A percentile compares a stretch with the other conserved stretches of the same genome.
phyloP scores from a whole-genome alignment of 2,888 invertebrate genomes.

The Drosophila testacea region DNA sequence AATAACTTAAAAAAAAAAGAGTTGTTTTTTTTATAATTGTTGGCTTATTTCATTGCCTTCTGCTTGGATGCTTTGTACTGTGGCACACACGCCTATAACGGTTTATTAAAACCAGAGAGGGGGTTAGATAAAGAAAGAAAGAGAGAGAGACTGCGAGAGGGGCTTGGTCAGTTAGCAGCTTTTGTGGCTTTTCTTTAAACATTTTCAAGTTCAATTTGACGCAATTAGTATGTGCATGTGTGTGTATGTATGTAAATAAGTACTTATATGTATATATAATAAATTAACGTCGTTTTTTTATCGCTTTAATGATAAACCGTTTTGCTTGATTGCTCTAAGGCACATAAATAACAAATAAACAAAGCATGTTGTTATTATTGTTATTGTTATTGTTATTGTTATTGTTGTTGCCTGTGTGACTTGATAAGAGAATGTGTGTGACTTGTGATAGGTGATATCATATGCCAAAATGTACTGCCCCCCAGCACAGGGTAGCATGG shows the following conservation, averaged over 20 bases:
- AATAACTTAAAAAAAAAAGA: constrained; percentile 72
- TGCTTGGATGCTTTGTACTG: constrained; percentile 50
- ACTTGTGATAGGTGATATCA: constrained; percentile 46
- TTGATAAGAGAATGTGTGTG: constrained; percentile 37
- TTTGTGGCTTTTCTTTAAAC: constrained; percentile 22
- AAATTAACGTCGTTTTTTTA: constrained; percentile 76
- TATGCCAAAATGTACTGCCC: constrained; percentile 51
- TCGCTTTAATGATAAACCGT: constrained; percentile 76
- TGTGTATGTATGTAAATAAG: constrained; percentile 26
- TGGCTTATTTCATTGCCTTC: constrained; percentile 32
- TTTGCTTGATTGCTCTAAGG: constrained; percentile 80
- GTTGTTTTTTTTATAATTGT: constrained; percentile 72
- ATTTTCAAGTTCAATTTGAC: constrained; percentile 65
- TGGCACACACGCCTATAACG: constrained; percentile 53
- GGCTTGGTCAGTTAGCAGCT: constrained; percentile 15
- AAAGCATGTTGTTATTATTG: constrained; percentile 56
- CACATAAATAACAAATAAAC: constrained; percentile 76
- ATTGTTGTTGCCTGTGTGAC: constrained; percentile 10
- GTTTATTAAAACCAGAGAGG: constrained; percentile 39
- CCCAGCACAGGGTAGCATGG: constrained; percentile 1
- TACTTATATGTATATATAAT: constrained; percentile 49
- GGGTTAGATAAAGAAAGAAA: background rate
- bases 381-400: constrained; percentile 38
- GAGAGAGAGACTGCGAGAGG: background rate
- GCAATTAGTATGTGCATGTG: constrained; percentile 51